Conservation (phyloP, 2,113 vertebrate species). For the Leptobrachium leishanense region DNA sequence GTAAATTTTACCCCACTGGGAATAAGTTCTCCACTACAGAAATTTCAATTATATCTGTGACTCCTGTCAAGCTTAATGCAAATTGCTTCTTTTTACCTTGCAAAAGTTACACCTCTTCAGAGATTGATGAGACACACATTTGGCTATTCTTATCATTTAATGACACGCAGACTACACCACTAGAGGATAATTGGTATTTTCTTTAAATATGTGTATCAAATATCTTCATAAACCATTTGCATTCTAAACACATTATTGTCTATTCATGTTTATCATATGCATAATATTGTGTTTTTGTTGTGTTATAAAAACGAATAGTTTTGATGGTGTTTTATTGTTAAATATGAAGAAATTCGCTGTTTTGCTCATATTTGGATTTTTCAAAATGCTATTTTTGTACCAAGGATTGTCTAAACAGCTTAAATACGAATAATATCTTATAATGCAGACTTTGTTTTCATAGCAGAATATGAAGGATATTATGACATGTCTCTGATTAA, state of each 20-base stretch:
- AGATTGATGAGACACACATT: conserved; percentile 29
- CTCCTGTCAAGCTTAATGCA: conserved; percentile 45
- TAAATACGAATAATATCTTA: too few relatives aligned
- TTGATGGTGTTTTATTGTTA: too few relatives aligned
- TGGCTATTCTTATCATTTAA: conserved; percentile 31
- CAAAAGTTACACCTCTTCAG: conserved; percentile 31
- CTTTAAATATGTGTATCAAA: not conserved
- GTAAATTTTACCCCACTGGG: conserved; percentile 36
- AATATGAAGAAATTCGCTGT: too few relatives aligned
- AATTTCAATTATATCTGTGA: conserved; percentile 47
- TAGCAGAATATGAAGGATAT: too few relatives aligned
- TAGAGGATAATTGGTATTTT: conserved; percentile 25
- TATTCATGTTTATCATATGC: too few relatives aligned
- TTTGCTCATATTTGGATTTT: too few relatives aligned
- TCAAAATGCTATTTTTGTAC: too few relatives aligned
- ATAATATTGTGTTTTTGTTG: too few relatives aligned
- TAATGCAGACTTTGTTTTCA: too few relatives aligned
- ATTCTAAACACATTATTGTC: not conserved
- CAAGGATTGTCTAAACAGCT: too few relatives aligned
- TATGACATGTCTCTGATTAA: not conserved
- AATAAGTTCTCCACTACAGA: conserved; percentile 33
- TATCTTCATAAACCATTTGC: not conserved
- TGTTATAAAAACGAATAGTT: not conserved
- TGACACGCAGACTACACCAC: conserved; percentile 13
- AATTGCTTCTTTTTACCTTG: conserved; percentile 43